Evolutionary conservation across 2,797 vertebrate species (phyloP), one percentile per base, ranked within the genome.

Genomic region (Remorina albescens): DNA sequence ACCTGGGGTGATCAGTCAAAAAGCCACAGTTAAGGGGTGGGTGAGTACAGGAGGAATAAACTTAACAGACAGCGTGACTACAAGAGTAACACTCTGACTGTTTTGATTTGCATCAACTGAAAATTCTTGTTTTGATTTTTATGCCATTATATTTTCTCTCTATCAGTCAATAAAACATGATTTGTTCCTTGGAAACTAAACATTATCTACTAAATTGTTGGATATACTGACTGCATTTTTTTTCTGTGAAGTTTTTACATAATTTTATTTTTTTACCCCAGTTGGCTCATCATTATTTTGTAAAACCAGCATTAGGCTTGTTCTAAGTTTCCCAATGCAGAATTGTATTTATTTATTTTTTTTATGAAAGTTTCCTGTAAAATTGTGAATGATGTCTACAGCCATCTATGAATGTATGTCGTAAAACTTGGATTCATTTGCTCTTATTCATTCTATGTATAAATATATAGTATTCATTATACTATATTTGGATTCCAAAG

Each of bases 1-100:
- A 37, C 54, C 59, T 16, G 8, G 36, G 63, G 67, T 72, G 70
- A 81, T 82, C 56, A 21, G 57, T 72, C 67, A 46, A 59, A 73
- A 72, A 76, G 59, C 47, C n/a, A 21, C 57, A 67, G 28, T 57
- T 53, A 69, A 19, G 25, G n/a, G 37, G 41, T 12, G 26, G 18
- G 65, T 32, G 39, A 51, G 53, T 26, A 67, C 4, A 74, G 41
- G 28, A n/a, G 72, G 50, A 65, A 42, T 74, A 55, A 11, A 28
- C 26, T 63, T 69, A 75, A 84, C 76, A 37, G 54, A 21, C 41
- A 46, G 41, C 47, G 13, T 57, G 46, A 57, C 5, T 19, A 36
- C 39, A 64, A 67, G 37, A 44, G 32, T n/a, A n/a, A n/a, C n/a
- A 30, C 61, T 28, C 7, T 41, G 26, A 41, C 28, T 15, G 6